A percentile compares a stretch with the other conserved stretches of the same genome.
Conservation (phyloP, 2,113 vertebrate species). For the Ptilorrhoa leucosticta region DNA sequence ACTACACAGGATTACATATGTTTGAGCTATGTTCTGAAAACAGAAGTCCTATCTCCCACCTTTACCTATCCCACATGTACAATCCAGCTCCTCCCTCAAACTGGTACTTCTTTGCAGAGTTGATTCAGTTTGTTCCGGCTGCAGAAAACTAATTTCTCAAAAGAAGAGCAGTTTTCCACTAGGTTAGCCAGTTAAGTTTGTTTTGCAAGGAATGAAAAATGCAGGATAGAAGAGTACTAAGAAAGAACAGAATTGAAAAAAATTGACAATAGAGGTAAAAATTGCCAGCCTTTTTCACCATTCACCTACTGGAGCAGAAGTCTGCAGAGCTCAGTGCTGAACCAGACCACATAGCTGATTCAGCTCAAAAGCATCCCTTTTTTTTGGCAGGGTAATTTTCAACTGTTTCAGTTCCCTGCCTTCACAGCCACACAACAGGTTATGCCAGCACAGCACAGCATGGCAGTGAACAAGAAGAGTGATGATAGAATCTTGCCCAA, state of each 20-base stretch:
- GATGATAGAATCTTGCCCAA: background rate
- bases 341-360: background rate
- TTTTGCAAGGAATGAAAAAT: background rate
- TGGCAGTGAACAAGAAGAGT: background rate
- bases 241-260: background rate
- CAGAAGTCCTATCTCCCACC: background rate
- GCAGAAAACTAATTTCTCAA: background rate
- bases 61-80: background rate
- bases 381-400: background rate
- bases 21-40: background rate
- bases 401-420: background rate
- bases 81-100: background rate
- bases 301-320: background rate
- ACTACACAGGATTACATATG: background rate
- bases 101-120: accelerated
- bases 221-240: background rate
- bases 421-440: background rate
- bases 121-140: background rate
- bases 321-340: background rate
- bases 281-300: background rate
- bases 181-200: background rate
- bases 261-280: background rate
- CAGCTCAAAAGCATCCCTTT: background rate
- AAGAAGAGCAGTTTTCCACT: background rate
- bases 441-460: background rate